These are phyloP conservation scores for Etheostoma cragini DNA, from an alignment of 2,113 vertebrate species.

Conservation along the genomic window DNA sequence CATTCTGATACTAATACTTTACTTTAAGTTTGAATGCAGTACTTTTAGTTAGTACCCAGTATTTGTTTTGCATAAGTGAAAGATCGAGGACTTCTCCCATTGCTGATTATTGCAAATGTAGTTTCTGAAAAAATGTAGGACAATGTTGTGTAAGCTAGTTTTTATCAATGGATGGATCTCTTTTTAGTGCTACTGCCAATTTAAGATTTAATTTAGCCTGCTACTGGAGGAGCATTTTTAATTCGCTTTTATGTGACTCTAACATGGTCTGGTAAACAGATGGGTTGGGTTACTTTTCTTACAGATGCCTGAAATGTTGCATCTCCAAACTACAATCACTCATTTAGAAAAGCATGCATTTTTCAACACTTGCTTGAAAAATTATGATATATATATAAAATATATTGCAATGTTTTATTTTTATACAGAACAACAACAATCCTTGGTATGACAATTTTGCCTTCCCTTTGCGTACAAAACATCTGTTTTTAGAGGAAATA, in stretches of 20 bases:
- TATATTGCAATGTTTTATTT: background rate
- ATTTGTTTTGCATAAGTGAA: background rate
- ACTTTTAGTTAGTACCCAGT: background rate
- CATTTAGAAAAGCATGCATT: background rate
- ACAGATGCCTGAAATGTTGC: constrained; percentile 10
- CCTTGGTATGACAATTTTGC: background rate
- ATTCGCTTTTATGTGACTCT: constrained; percentile 44
- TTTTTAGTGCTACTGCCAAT: constrained; percentile 19
- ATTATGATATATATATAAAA: background rate
- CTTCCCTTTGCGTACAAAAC: background rate
- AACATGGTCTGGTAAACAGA: constrained; percentile 33
- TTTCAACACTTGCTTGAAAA: background rate
- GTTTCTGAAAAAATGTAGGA: background rate
- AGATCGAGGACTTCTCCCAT: too few relatives aligned
- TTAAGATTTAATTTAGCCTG: constrained; percentile 47
- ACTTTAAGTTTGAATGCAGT: background rate
- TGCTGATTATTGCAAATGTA: background rate
- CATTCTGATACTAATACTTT: background rate
- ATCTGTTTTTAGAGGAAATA: constrained; percentile 17
- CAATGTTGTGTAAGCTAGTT: constrained; percentile 17
- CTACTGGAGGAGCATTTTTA: constrained; percentile 37
- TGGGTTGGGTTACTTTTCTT: constrained; percentile 7
- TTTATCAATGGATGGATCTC: constrained; percentile 3
- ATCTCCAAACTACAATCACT: constrained; percentile 1
- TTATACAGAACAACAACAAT: background rate